Base-by-base conservation (phyloP, 1,140 invertebrate species). In the Lordiphosa stackelbergi region DNA sequence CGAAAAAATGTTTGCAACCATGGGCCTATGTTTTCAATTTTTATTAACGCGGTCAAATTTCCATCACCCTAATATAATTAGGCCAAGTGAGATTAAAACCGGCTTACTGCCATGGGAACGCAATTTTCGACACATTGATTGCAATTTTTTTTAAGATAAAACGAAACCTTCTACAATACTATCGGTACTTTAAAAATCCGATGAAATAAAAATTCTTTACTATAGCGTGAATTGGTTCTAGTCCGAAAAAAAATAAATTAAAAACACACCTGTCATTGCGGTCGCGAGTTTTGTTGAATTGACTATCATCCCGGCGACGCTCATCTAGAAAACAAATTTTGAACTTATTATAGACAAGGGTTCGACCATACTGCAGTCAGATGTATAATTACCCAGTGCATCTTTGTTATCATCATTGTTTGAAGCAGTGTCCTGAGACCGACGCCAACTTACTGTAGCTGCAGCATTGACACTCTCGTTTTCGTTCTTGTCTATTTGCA, bases 401-500 rank as follows among this genome's bases (percentile, higher is more conserved):
- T 34, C 42, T 78, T 62, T 77, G 7, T 35, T 59, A 19, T 69
- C 69, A 11, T 73, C 73, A 28, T 16, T 57, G 24, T 49, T 45
- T 3, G 54, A 19, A 41, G 28, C 28, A 2, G 28, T n/a, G 13
- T 72, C 68, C 8, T 56, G 52, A 12, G 49, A 61, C n/a, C 56
- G 66, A 24, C 75, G 75, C 75, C 75, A 79, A 37, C 59, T 79
- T 9, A 43, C 35, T 19, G 5, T 34, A 28, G 62, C 53, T 43
- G 66, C 46, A 19, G 66, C 51, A 46, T 73, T 75, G 31, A 59
- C 55, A 56, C 64, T 83, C 60, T 85, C 85, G 41, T 81, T 85
- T 49, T 85, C 74, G 46, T 73, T 68, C 51, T 74, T 84, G 16
- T 83, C 70, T 22, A 85, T 53, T 56, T 83, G 64, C 8, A 78